Base-by-base conservation (phyloP, 1,140 invertebrate species). In the Heliconius congener region DNA sequence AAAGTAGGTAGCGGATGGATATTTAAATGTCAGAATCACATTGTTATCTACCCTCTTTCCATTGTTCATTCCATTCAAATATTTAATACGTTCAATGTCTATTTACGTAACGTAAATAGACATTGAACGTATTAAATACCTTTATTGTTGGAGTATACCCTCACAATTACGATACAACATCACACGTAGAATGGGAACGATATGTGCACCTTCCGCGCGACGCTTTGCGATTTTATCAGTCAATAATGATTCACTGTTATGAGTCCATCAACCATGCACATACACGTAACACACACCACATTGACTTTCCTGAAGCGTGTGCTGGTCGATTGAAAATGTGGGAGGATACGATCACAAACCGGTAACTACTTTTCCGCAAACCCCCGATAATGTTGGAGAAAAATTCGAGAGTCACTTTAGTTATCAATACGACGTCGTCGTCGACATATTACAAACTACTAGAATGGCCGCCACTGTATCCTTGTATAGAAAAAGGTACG, bases 301-400 rank as follows among this genome's bases (percentile, higher is more conserved):
- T 70, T 76, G 82, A 76, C 19, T 37, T 23, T 72, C 75, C 80
- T 72, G 83, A 82, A 84, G 60, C 79, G 82, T 50, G 74, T 76
- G 79, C 60, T 82, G 83, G 78, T 82, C 85, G 84, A 84, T 85
- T 86, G 79, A 84, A 82, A 85, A 80, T 82, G 87, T 86, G 88
- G 88, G 79, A 84, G 91, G 88, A 88, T 85, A 88, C 87, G 87
- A 90, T 92, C 88, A 85, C 82, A 77, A 80, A 88, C 91, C 92
- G 91, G 91, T 94, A 93, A 94, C 91, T 94, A 91, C 91, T 90
- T 90, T 92, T 90, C 90, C 91, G 88, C 83, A 85, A 87, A 85
- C 74, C 70, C 74, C 82, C 82, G 90, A 93, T 90, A 93, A 93
- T 91, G 88, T 82, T 81, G 83, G 80, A 87, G 89, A 89, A 92